phyloP scores from a whole-genome alignment of 2,888 invertebrate genomes.

The Synanthedon andrenaeformis region DNA sequence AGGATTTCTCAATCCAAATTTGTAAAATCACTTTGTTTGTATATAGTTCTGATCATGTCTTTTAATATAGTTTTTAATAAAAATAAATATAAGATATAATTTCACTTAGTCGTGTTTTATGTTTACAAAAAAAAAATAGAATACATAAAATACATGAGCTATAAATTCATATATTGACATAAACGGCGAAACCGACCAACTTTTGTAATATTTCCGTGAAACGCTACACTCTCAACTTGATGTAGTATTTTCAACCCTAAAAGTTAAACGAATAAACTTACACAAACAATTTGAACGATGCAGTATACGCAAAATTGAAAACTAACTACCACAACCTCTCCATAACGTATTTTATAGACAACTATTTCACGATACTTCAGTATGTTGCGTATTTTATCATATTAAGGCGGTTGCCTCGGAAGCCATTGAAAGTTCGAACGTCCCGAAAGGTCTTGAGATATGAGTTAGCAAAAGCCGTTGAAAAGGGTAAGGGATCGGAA shows the following conservation, averaged over 20 bases:
- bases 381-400: not conserved
- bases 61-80: too few species aligned
- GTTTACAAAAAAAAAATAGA: too few species aligned
- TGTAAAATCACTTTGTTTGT: too few species aligned
- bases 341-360: not conserved
- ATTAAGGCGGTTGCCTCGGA: not conserved
- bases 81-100: too few species aligned
- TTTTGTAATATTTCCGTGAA: conserved; percentile 6
- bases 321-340: not conserved
- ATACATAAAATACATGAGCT: too few species aligned
- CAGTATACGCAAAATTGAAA: not conserved
- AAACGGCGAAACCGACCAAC: conserved; percentile 2
- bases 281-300: not conserved
- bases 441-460: conserved; percentile 13
- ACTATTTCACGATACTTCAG: not conserved
- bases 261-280: conserved; percentile 4
- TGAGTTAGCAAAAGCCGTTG: conserved; percentile 19
- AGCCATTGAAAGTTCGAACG: conserved; percentile 5
- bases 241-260: conserved; percentile 2
- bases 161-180: not conserved
- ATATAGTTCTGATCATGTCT: too few species aligned
- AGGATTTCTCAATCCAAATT: too few species aligned
- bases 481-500: conserved; percentile 20
- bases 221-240: conserved; percentile 1
- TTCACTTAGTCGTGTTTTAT: too few species aligned